Base-by-base conservation (phyloP, 1,140 invertebrate species). In the Campodea augens region DNA sequence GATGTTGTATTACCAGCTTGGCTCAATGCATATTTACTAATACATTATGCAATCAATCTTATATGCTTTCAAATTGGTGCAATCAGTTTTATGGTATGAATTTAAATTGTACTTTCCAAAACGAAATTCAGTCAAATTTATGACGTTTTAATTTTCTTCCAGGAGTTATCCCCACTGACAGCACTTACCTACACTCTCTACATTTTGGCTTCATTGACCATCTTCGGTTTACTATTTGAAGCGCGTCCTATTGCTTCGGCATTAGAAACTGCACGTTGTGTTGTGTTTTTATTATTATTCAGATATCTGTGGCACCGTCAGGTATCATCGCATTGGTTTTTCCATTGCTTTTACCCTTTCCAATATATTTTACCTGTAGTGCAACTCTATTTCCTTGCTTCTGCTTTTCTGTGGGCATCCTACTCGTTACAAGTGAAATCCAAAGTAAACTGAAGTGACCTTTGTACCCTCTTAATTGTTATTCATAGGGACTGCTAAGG, bases 31-130 rank as follows among this genome's bases (percentile, higher is more conserved):
- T 86, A 86, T 52, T 60, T 81, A 7, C 55, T 73, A 5, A 27
- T 75, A 0, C 81, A 87, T 56, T 85, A 85, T 56, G 54, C 66
- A 23, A 54, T 78, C 1, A 64, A 78, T 0, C 53, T 81, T 5
- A 67, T 74, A 42, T 69, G 69, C 4, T 78, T 78, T 62, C 67
- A 74, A 47, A 70, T 75, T 49, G 54, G 80, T 1, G 67, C 72
- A 18, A 57, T 66, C 1, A 61, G 67, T 51, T 62, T 72, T 51
- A 62, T 73, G 68, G 77, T 79, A 59, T 72, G 68, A 63, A 45
- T 4, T 48, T n/a, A n/a, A n/a, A n/a, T n/a, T n/a, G n/a, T n/a
- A n/a, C n/a, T n/a, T n/a, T n/a, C n/a, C n/a, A n/a, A n/a, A n/a
- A n/a, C n/a, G n/a, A n/a, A n/a, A n/a, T n/a, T n/a, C n/a, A n/a